Evolutionary conservation across 2,797 vertebrate species (phyloP).

Genomic region (Muraenolepis orangiensis): DNA sequence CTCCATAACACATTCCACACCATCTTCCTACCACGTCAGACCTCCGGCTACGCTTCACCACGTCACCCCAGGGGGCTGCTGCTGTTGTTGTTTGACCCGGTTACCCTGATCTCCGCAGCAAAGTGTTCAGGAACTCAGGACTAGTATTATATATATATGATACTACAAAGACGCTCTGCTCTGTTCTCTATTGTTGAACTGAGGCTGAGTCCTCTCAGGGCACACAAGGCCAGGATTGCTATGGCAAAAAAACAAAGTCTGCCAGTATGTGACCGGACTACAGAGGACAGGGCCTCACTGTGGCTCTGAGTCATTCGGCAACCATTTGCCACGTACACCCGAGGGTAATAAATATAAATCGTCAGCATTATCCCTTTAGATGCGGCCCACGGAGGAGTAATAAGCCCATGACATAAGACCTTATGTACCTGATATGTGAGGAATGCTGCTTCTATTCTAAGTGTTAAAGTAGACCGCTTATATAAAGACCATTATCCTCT

Average conservation of each 20-base stretch:
- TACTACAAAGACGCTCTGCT: slow-evolving; percentile 21
- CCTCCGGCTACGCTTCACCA: slow-evolving; percentile 11
- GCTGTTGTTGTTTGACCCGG: neutral
- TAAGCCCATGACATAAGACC: slow-evolving; percentile 46
- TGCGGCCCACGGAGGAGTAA: slow-evolving; percentile 52
- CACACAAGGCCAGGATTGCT: slow-evolving; percentile 51
- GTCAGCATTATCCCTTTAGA: slow-evolving; percentile 49
- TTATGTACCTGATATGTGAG: slow-evolving; percentile 56
- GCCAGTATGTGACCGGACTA: slow-evolving; percentile 70
- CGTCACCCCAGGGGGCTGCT: slow-evolving; percentile 10
- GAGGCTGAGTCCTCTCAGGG: slow-evolving; percentile 47
- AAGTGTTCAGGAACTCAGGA: neutral
- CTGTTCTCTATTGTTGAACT: slow-evolving; percentile 37
- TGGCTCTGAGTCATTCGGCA: slow-evolving; percentile 57
- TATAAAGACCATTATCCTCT: slow-evolving; percentile 57
- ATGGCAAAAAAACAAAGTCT: slow-evolving; percentile 53
- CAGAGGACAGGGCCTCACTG: slow-evolving; percentile 55
- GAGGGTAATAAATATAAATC: slow-evolving; percentile 71
- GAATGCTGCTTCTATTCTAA: slow-evolving; percentile 37
- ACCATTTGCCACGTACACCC: slow-evolving; percentile 65
- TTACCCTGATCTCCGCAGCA: neutral
- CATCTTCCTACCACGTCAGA: slow-evolving; percentile 29
- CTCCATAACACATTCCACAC: slow-evolving; percentile 54
- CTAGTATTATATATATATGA: neutral
- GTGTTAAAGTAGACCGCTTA: slow-evolving; percentile 52